phyloP scores from a whole-genome alignment of 2,113 vertebrate genomes.

The Myiagra hebetior region DNA sequence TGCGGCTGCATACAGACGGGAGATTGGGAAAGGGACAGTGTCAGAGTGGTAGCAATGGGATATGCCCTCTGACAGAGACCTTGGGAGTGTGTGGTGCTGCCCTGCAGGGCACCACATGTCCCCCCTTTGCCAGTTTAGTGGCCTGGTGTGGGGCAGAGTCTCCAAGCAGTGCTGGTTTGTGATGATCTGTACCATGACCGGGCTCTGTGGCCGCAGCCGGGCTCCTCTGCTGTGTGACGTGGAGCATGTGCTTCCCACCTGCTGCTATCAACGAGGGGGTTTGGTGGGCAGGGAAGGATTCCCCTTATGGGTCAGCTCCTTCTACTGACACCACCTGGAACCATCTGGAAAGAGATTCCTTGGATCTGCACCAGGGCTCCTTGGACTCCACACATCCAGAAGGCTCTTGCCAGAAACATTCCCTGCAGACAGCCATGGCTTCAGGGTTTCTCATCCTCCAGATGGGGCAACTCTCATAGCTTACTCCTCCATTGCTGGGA shows the following conservation, averaged over 20 bases:
- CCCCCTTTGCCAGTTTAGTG: not conserved
- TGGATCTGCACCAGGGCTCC: not conserved
- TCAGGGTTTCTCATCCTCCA: not conserved
- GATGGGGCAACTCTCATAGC: not conserved
- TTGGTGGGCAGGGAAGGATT: not conserved
- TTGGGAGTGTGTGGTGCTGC: not conserved
- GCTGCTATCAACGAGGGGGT: not conserved
- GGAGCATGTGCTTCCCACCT: not conserved
- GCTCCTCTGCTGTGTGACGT: not conserved
- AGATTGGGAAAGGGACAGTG: not conserved
- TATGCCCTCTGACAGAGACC: not conserved
- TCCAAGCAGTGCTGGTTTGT: not conserved
- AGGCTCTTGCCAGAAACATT: not conserved
- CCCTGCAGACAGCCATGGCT: not conserved
- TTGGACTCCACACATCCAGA: not conserved
- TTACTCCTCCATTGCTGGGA: not conserved
- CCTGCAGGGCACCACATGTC: not conserved
- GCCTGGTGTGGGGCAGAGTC: not conserved
- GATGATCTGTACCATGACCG: not conserved
- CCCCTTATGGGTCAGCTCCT: not conserved
- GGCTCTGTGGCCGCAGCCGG: not conserved
- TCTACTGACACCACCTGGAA: not conserved
- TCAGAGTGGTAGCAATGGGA: not conserved
- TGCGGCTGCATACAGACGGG: not conserved
- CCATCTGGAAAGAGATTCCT: not conserved